Conservation (phyloP, 2,888 invertebrate genomes). For the Sipha maydis region DNA sequence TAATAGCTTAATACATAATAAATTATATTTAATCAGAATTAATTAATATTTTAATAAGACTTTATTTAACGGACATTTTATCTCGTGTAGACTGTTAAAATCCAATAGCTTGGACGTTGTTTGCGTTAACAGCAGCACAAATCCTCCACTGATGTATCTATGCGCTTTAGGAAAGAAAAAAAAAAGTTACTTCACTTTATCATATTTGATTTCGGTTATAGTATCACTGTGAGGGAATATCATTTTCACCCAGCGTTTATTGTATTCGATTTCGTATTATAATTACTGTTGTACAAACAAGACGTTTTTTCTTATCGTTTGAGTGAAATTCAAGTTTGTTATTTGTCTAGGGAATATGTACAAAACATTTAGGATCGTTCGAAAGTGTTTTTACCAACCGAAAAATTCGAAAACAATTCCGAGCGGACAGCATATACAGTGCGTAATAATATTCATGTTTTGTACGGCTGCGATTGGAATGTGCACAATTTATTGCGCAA, state of each 20-base stretch:
- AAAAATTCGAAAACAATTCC: too few relatives aligned
- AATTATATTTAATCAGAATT: background rate
- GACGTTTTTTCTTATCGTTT: background rate
- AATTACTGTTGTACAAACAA: background rate
- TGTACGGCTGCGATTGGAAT: too few relatives aligned
- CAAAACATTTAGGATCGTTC: background rate
- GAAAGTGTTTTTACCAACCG: background rate
- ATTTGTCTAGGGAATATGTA: background rate
- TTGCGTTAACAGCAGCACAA: background rate
- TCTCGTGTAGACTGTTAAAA: background rate
- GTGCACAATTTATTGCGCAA: too few relatives aligned
- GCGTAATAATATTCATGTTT: too few relatives aligned
- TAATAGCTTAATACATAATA: background rate
- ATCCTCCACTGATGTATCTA: background rate
- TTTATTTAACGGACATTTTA: background rate
- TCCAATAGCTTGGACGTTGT: background rate
- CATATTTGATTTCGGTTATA: background rate
- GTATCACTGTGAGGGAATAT: background rate
- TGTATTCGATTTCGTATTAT: background rate
- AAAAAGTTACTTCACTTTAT: background rate
- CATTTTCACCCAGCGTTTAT: background rate
- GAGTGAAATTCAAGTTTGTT: background rate
- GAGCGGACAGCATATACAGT: too few relatives aligned
- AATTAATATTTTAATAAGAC: too few relatives aligned
- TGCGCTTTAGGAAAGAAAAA: background rate